These are phyloP conservation scores for Notiomystis cincta DNA, from an alignment of 2,113 vertebrate species.

Conservation along the genomic window DNA sequence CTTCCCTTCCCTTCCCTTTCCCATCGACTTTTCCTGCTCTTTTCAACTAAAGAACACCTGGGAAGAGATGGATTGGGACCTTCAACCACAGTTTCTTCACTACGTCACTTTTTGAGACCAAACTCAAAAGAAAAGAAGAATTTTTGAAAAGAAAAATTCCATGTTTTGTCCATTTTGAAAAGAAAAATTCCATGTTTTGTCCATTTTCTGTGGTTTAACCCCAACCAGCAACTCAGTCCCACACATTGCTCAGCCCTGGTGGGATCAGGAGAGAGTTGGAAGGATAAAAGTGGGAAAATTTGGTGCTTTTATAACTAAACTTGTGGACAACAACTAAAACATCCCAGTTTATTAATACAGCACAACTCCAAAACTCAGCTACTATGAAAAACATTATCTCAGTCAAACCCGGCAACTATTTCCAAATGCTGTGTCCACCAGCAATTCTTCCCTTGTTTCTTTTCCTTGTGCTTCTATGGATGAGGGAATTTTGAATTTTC, in stretches of 20 bases:
- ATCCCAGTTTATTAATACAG: background rate
- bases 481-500: background rate
- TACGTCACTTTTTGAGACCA: background rate
- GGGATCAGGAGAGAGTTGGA: background rate
- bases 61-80: background rate
- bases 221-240: background rate
- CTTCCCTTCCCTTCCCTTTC: background rate
- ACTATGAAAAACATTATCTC: rapidly evolving
- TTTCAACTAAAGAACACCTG: background rate
- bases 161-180: background rate
- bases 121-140: background rate
- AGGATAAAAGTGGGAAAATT: background rate
- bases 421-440: background rate
- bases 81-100: background rate
- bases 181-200: background rate
- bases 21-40: background rate
- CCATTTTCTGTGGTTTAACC: background rate
- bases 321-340: background rate
- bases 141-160: background rate
- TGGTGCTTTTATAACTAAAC: background rate
- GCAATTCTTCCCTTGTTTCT: background rate
- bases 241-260: background rate
- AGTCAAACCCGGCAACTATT: background rate
- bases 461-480: background rate
- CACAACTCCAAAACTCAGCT: background rate